These are phyloP conservation scores for Nemapogon koenigi DNA, from an alignment of 2,888 invertebrate species.

Conservation along the genomic window DNA sequence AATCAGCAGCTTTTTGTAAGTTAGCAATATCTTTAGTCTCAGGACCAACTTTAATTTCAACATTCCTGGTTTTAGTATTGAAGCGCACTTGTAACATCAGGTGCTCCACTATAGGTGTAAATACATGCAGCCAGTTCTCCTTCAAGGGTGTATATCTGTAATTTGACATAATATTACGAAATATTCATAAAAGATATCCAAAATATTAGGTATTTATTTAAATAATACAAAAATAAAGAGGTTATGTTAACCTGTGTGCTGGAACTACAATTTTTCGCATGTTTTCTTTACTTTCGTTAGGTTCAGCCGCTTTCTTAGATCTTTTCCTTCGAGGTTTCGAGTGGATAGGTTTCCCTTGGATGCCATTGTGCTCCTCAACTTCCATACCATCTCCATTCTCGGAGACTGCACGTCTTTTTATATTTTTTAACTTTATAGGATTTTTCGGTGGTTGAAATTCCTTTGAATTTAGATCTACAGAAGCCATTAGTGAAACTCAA, in stretches of 20 bases:
- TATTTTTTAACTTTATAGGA: constrained; percentile 49
- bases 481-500: too few species aligned
- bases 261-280: constrained; percentile 88
- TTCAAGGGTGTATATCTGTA: constrained; percentile 89
- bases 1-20: constrained; percentile 97
- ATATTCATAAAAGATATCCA: not conserved
- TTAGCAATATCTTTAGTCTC: constrained; percentile 87
- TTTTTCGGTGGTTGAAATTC: constrained; percentile 61
- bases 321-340: constrained; percentile 45
- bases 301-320: constrained; percentile 39
- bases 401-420: constrained; percentile 53
- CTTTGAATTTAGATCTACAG: constrained; percentile 55
- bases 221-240: not conserved
- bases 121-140: constrained; percentile 97
- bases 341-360: constrained; percentile 48
- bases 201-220: not conserved
- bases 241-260: constrained; percentile 69
- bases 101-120: constrained; percentile 95
- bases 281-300: constrained; percentile 63
- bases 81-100: constrained; percentile 92
- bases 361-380: constrained; percentile 71
- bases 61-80: constrained; percentile 88
- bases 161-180: constrained; percentile 10
- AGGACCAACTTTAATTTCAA: constrained; percentile 80
- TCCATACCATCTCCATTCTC: constrained; percentile 68